phyloP scores from a whole-genome alignment of 2,113 vertebrate species.

The Eudorcas thomsonii region DNA sequence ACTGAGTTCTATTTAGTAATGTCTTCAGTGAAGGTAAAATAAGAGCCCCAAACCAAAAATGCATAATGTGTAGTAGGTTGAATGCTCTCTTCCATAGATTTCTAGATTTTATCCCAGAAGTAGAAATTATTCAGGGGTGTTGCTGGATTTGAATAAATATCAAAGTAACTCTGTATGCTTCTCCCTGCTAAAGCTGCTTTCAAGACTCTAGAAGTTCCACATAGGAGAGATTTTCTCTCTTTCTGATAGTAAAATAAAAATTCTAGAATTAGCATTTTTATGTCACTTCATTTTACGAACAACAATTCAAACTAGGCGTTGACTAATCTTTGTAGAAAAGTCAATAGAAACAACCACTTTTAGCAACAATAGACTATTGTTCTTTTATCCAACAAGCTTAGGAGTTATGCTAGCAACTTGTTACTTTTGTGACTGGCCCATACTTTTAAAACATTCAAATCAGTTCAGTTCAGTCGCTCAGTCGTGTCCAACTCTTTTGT shows the following conservation, averaged over 20 bases:
- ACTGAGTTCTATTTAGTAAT: neutral
- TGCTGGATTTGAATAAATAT: neutral
- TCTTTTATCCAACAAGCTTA: neutral
- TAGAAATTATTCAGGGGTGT: neutral
- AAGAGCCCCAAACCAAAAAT: neutral
- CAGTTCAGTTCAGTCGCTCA: too few relatives aligned
- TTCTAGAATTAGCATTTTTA: neutral
- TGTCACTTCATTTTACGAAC: neutral
- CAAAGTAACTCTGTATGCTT: neutral
- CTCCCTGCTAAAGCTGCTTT: neutral
- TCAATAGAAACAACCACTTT: neutral
- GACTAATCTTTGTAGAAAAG: neutral
- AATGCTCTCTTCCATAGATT: neutral
- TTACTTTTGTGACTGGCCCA: neutral
- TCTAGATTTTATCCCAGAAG: neutral
- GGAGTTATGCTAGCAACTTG: neutral
- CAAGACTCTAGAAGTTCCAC: neutral
- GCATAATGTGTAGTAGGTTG: neutral
- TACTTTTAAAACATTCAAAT: neutral
- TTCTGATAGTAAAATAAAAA: slow-evolving; percentile 5
- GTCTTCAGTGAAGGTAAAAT: neutral
- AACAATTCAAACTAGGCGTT: neutral
- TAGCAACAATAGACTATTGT: neutral
- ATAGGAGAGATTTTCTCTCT: neutral
- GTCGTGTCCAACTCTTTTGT: too few relatives aligned